Evolutionary conservation across 2,888 invertebrate genomes (phyloP).

Genomic region (Ophion costatus): DNA sequence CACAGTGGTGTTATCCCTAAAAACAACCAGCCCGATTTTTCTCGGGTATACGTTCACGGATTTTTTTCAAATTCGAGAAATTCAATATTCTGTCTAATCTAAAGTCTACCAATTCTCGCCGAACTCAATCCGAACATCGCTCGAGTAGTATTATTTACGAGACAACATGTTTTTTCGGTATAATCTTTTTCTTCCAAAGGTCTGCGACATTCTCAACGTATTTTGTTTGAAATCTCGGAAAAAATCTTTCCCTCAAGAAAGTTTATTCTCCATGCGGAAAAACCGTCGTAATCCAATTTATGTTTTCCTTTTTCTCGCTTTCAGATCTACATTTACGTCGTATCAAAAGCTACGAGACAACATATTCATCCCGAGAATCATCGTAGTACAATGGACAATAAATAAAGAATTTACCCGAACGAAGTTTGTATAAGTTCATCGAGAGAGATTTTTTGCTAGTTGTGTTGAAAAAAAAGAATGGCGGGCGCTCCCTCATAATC

Average conservation of each 20-base stretch:
- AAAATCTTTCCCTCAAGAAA: neutral
- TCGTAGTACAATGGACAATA: conserved; percentile 10
- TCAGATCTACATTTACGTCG: conserved; percentile 9
- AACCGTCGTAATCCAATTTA: neutral
- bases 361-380: neutral
- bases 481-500: conserved; percentile 59
- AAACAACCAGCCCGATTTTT: too few relatives aligned
- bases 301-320: conserved; percentile 2
- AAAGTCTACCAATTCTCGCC: too few relatives aligned
- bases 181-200: neutral
- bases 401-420: neutral
- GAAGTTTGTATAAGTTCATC: neutral
- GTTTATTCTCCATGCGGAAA: neutral
- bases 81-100: too few relatives aligned
- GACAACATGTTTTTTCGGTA: neutral
- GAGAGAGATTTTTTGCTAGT: neutral
- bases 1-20: too few relatives aligned
- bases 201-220: neutral
- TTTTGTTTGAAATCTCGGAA: neutral
- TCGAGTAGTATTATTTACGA: neutral
- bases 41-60: too few relatives aligned
- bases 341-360: conserved; percentile 16
- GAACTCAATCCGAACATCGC: too few relatives aligned
- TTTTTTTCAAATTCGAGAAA: too few relatives aligned
- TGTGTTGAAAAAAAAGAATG: neutral